Evolutionary conservation across 2,797 vertebrate species (phyloP).

Genomic region (Cyclopterus lumpus): DNA sequence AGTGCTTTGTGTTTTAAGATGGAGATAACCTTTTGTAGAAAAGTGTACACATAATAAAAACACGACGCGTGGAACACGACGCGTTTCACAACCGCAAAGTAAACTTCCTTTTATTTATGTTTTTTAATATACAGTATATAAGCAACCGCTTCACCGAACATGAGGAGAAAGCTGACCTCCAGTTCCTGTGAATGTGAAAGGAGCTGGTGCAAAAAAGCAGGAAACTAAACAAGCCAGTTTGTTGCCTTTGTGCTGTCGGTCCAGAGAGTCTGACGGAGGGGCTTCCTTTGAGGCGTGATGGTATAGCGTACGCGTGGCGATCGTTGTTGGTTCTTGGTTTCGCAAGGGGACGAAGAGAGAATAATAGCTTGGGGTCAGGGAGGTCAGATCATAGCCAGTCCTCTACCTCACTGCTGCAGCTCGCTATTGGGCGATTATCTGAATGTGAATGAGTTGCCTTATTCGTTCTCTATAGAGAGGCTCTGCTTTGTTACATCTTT

Average conservation of each 20-base stretch:
- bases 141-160: neutral
- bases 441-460: constrained; percentile 2
- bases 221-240: neutral
- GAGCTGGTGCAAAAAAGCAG: neutral
- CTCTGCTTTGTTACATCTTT: neutral
- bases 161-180: neutral
- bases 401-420: neutral
- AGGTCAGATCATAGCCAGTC: constrained; percentile 2
- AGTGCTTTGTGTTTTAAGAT: too few relatives aligned
- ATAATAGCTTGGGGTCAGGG: neutral
- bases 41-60: too few relatives aligned
- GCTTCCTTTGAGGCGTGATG: neutral
- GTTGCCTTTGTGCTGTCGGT: neutral
- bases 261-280: neutral
- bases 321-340: neutral
- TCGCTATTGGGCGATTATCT: neutral
- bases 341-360: neutral
- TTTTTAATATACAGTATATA: too few relatives aligned
- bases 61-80: too few relatives aligned
- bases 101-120: too few relatives aligned
- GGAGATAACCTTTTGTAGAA: too few relatives aligned
- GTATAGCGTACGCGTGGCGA: neutral
- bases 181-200: neutral
- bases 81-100: neutral
- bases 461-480: neutral